phyloP scores from a whole-genome alignment of 2,797 vertebrate species.

The Chanos chanos region DNA sequence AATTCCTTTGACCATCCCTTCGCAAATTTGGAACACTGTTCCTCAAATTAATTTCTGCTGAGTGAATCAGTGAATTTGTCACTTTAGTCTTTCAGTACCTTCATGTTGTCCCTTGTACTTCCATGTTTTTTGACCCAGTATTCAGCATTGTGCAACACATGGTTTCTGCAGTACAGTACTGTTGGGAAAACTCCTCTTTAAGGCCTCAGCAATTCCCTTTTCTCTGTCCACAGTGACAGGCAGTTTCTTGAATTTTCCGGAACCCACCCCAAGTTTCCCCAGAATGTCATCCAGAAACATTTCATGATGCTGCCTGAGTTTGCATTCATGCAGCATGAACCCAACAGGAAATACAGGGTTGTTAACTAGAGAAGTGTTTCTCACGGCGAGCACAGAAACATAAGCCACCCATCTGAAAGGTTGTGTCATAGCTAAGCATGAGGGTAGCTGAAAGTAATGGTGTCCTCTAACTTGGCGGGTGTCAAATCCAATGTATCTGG shows the following conservation, averaged over 20 bases:
- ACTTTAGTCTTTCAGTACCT: constrained; percentile 7
- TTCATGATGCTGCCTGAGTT: constrained; percentile 1
- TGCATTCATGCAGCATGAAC: constrained; percentile 1
- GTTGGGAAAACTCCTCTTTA: background rate
- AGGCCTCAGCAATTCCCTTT: background rate
- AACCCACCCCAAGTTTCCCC: too few relatives aligned
- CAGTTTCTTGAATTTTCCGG: background rate
- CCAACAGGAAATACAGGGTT: background rate
- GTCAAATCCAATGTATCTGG: too few relatives aligned
- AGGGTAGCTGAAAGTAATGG: too few relatives aligned
- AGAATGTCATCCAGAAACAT: too few relatives aligned
- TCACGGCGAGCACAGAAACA: too few relatives aligned
- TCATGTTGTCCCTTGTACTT: background rate
- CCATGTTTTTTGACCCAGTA: constrained; percentile 11
- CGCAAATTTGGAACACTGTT: background rate
- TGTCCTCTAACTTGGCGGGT: too few relatives aligned
- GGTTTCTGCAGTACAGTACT: background rate
- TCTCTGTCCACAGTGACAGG: background rate
- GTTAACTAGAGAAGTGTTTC: too few relatives aligned
- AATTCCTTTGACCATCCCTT: too few relatives aligned
- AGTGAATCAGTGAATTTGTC: background rate
- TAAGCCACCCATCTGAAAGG: too few relatives aligned
- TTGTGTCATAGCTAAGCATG: too few relatives aligned
- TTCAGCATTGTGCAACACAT: too few relatives aligned
- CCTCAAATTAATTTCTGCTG: background rate